These are phyloP conservation scores for Oegoconia quadripuncta DNA, from an alignment of 2,888 invertebrate species.

Conservation along the genomic window DNA sequence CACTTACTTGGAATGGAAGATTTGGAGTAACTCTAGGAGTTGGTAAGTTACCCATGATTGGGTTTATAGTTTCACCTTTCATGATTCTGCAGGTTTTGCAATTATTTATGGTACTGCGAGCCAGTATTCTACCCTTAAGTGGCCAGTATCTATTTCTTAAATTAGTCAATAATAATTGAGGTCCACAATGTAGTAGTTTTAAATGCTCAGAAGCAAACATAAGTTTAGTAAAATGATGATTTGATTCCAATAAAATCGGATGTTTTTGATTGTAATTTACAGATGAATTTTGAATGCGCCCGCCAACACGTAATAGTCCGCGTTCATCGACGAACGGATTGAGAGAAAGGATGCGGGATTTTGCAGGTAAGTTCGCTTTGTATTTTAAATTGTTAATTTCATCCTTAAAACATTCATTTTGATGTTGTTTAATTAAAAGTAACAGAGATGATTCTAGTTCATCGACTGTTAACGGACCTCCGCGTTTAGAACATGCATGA, in stretches of 20 bases:
- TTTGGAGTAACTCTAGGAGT: slow-evolving; percentile 14
- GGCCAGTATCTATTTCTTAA: slow-evolving; percentile 25
- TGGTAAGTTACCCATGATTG: slow-evolving; percentile 25
- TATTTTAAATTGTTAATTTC: no score
- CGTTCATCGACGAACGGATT: slow-evolving; percentile 17
- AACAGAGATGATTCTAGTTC: no score
- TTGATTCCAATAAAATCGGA: slow-evolving; percentile 29
- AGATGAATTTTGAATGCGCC: slow-evolving; percentile 21
- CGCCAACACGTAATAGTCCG: slow-evolving; percentile 26
- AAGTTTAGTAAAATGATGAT: slow-evolving; percentile 23
- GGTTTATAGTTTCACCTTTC: slow-evolving; percentile 7
- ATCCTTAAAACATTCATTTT: no score
- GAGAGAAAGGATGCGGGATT: neutral
- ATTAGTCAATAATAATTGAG: slow-evolving; percentile 20
- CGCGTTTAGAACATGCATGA: no score
- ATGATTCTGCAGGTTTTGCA: slow-evolving; percentile 5
- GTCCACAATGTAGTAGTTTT: slow-evolving; percentile 23
- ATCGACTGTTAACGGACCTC: no score
- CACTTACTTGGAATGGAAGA: slow-evolving; percentile 12
- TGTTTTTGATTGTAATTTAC: slow-evolving; percentile 24
- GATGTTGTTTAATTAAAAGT: no score
- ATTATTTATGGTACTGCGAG: neutral
- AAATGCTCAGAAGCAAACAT: slow-evolving; percentile 20
- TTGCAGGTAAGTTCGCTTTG: no score
- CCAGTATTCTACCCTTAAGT: slow-evolving; percentile 20